Evolutionary conservation across 2,113 vertebrate species (phyloP).

Genomic region (Clarias gariepinus): DNA sequence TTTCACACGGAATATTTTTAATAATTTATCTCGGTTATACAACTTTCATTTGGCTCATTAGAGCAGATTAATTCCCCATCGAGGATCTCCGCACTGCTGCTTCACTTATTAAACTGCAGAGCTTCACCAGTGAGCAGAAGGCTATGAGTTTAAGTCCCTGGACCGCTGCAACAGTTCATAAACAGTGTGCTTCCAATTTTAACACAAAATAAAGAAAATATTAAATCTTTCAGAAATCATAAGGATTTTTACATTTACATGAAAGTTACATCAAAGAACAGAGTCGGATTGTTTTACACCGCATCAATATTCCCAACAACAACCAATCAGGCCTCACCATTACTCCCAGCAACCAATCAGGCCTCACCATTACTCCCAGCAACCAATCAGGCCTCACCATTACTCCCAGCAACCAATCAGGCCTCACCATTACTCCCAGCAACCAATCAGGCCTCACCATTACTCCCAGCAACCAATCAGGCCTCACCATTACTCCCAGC

Average conservation of each 20-base stretch:
- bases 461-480: too few species aligned
- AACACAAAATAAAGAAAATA: too few species aligned
- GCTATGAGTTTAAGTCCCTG: not conserved
- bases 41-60: not conserved
- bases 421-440: too few species aligned
- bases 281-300: not conserved
- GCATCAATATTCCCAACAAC: not conserved
- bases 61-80: not conserved
- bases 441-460: too few species aligned
- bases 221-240: not conserved
- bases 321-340: not conserved
- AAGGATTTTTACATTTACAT: too few species aligned
- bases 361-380: too few species aligned
- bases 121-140: not conserved
- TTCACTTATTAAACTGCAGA: not conserved
- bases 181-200: not conserved
- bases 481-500: too few species aligned
- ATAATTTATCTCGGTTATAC: constrained; percentile 5
- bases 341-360: not conserved
- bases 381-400: too few species aligned
- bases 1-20: not conserved
- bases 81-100: not conserved
- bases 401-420: too few species aligned
- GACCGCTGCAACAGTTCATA: not conserved
- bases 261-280: not conserved